phyloP scores from a whole-genome alignment of 2,113 vertebrate genomes.

The Clarias magur region DNA sequence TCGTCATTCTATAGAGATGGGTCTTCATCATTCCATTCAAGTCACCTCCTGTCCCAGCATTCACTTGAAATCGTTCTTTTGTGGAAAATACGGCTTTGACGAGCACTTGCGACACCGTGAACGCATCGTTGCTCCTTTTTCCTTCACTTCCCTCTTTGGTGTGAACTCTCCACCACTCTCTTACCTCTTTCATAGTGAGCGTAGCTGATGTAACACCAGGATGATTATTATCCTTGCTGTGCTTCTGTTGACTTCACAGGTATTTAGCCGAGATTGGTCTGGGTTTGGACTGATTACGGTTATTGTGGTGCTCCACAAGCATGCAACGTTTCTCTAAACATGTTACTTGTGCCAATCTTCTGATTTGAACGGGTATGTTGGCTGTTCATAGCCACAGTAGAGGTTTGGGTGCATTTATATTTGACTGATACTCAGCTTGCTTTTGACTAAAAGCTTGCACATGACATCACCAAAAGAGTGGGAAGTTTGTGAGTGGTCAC shows the following conservation, averaged over 20 bases:
- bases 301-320: neutral
- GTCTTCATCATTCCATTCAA: slow-evolving; percentile 40
- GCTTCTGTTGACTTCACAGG: neutral
- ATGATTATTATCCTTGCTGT: neutral
- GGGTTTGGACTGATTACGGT: neutral
- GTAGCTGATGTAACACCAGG: neutral
- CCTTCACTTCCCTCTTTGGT: neutral
- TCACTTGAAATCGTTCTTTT: slow-evolving; percentile 23
- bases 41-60: slow-evolving; percentile 33
- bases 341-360: neutral
- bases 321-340: neutral
- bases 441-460: neutral
- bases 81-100: slow-evolving; percentile 27
- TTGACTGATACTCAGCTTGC: neutral
- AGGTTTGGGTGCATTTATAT: neutral
- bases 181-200: neutral
- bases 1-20: slow-evolving; percentile 12
- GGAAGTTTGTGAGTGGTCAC: neutral
- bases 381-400: no score
- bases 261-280: slow-evolving; percentile 6
- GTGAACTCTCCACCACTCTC: slow-evolving; percentile 31
- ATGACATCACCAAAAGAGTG: neutral
- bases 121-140: neutral
- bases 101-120: slow-evolving; percentile 26
- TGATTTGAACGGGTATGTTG: neutral